Evolutionary conservation across 2,888 invertebrate species (phyloP).

Genomic region (Schrankia costaestrigalis): DNA sequence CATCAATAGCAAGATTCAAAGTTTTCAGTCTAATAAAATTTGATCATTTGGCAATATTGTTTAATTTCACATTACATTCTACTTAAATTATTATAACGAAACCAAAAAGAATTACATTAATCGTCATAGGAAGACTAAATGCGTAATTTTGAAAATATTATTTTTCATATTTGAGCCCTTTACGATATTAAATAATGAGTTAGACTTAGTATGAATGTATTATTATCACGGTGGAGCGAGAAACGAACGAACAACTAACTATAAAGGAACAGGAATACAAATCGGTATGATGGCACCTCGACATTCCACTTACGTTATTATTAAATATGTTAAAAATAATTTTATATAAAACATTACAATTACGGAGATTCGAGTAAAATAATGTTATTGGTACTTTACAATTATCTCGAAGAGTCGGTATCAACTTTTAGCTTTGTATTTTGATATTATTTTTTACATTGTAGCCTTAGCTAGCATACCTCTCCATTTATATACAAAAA

Average conservation of each 20-base stretch:
- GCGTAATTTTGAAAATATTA: constrained; percentile 52
- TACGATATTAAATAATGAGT: constrained; percentile 35
- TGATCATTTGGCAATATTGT: constrained; percentile 80
- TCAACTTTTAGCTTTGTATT: constrained; percentile 40
- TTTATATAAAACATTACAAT: constrained; percentile 71
- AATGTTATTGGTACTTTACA: constrained; percentile 51
- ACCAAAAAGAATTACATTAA: constrained; percentile 51
- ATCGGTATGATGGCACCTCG: constrained; percentile 77
- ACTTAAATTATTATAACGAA: constrained; percentile 41
- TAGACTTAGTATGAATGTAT: constrained; percentile 30
- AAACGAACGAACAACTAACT: constrained; percentile 48
- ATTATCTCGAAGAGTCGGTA: constrained; percentile 52
- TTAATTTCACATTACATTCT: constrained; percentile 47
- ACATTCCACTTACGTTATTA: constrained; percentile 68
- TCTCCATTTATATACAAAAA: constrained; percentile 77
- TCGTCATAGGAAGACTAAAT: constrained; percentile 74
- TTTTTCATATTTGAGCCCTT: constrained; percentile 54
- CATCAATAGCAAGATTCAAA: constrained; percentile 47
- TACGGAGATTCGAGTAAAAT: constrained; percentile 75
- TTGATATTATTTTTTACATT: constrained; percentile 67
- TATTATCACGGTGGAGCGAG: constrained; percentile 34
- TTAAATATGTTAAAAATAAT: constrained; percentile 69
- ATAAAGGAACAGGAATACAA: constrained; percentile 61
- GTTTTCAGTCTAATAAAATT: constrained; percentile 76
- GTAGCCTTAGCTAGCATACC: constrained; percentile 62